Evolutionary conservation across 2,113 vertebrate species (phyloP), one percentile per base, ranked within the genome.

Genomic region (Corydoras maculifer): DNA sequence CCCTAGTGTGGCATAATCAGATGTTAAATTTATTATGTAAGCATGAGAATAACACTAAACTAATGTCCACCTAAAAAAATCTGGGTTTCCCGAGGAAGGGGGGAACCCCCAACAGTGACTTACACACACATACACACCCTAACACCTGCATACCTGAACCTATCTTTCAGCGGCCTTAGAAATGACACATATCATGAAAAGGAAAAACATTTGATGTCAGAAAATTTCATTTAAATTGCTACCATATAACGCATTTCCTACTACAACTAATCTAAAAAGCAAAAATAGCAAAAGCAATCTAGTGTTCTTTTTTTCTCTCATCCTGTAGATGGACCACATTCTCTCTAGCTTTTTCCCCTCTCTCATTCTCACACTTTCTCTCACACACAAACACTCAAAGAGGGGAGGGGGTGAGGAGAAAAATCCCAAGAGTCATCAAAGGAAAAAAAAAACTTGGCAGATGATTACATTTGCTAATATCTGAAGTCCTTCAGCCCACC

Each of bases 401-500:
- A 87, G 85, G 88, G 87, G 89, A 90, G 80, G 88, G 84, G 76
- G 73, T 77, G 77, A 88, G 87, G 88, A 75, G 84, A 93, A 96
- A 95, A 94, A 91, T 94, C 93, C 95, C 91, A 89, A 94, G 80
- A 93, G 92, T 96, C 93, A 94, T 92, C 90, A 89, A 87, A 84
- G 84, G 91, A 92, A 88, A 87, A 78, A 86, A 88, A 68, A 51
- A 29, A 84, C 87, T 86, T 85, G 85, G 84, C 70, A 89, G 88
- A 87, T 85, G 84, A 83, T 89, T 85, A 85, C 81, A 87, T 82
- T 87, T 86, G 87, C 88, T 90, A 90, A 90, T 90, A 92, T 87
- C 88, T 87, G 81, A 87, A 86, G 18, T 82, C 32, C 29, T 57
- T 79, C 83, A 68, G 89, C 90, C 86, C 90, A 90, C 88, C 90